Evolutionary conservation across 1,140 invertebrate species (phyloP), one percentile per base, ranked within the genome.

Genomic region (Zaprionus gabonicus): DNA sequence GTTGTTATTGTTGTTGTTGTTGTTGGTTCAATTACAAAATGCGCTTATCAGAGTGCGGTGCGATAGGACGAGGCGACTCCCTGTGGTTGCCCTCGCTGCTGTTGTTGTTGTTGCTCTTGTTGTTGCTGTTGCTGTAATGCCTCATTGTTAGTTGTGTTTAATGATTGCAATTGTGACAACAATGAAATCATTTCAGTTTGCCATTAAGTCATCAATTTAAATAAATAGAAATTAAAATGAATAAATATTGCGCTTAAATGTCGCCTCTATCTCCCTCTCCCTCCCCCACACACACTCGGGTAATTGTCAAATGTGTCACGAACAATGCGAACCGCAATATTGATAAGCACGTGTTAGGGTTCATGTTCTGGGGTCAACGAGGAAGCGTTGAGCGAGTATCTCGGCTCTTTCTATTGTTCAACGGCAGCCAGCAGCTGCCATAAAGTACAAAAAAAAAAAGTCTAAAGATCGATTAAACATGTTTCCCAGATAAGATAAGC

Each of bases 141-240:
- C 76, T 58, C 69, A 73, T 71, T 80, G 82, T 76, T 82, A 72
- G 71, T 71, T 86, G 71, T 82, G 71, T 64, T 76, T 87, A 87
- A 86, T 86, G 80, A 87, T 86, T 87, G 68, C 62, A 80, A 81
- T 88, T 88, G 74, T 76, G 83, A 87, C 83, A 87, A 87, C 76
- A 87, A 82, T 82, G 81, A 78, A 77, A 75, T 63, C 83, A 66
- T 75, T 78, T 81, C 44, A 79, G 74, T 56, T 81, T 56, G 78
- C 70, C 81, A 88, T 90, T 90, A 88, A 88, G 78, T 84, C 85
- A 88, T 88, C 84, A 88, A 88, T 88, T 88, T 84, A 88, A 88
- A 88, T 90, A 88, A 84, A 88, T 88, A 90, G 81, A 71, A 88
- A 84, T 81, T 76, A 83, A 88, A 88, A 87, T 80, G 80, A 80